phyloP scores from a whole-genome alignment of 2,113 vertebrate genomes.

The Uria lomvia region DNA sequence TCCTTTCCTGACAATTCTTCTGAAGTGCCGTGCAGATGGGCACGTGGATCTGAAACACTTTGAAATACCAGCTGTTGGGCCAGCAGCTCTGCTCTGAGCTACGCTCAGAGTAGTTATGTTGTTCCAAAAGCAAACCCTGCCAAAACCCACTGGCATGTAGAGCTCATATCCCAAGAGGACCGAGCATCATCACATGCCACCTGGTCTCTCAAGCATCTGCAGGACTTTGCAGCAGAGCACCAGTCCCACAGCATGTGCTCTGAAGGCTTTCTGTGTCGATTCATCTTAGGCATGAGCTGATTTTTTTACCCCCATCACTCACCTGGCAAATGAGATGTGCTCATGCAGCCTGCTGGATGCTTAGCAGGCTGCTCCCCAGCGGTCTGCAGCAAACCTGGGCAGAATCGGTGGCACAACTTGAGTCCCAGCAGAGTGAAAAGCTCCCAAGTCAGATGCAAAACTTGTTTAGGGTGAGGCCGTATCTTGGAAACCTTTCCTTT shows the following conservation, averaged over 20 bases:
- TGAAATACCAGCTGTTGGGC: neutral
- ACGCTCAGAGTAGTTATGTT: neutral
- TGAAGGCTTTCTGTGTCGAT: neutral
- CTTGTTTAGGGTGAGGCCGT: neutral
- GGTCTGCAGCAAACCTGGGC: neutral
- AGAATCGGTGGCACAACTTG: neutral
- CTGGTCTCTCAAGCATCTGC: neutral
- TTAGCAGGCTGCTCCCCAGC: neutral
- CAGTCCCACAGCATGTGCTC: neutral
- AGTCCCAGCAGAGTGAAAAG: neutral
- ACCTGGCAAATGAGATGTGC: neutral
- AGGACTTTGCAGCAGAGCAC: neutral
- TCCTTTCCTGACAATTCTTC: neutral
- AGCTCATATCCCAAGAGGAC: neutral
- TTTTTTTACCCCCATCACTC: neutral
- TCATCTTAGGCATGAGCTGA: neutral
- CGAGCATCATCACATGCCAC: neutral
- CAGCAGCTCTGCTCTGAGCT: neutral
- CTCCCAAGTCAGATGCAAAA: neutral
- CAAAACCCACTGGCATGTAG: neutral
- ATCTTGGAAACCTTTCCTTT: neutral
- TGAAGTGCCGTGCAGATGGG: neutral
- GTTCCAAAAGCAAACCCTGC: neutral
- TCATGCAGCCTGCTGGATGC: neutral
- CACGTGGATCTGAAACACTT: neutral